Conservation (phyloP, 2,797 vertebrate genomes). For the Rousettus madagascariensis region DNA sequence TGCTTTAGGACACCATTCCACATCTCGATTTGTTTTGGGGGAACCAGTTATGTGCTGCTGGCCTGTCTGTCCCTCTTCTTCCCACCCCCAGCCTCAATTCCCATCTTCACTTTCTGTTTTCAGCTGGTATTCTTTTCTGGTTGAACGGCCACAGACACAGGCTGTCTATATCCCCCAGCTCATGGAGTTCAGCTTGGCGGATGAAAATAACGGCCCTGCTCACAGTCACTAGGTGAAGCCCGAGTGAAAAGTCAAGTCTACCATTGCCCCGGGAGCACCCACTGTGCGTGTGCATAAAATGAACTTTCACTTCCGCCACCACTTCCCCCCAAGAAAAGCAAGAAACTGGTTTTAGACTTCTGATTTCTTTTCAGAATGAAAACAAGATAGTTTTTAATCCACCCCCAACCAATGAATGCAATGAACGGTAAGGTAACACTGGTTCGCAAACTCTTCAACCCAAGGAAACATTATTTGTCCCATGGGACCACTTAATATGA, state of each 20-base stretch:
- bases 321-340: slow-evolving; percentile 43
- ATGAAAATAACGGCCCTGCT: slow-evolving; percentile 46
- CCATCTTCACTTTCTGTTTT: slow-evolving; percentile 62
- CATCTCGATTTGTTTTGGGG: background rate
- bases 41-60: background rate
- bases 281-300: background rate
- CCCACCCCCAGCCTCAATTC: background rate
- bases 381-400: slow-evolving; percentile 34
- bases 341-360: slow-evolving; percentile 25
- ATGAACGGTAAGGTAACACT: background rate
- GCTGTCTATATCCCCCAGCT: slow-evolving; percentile 33
- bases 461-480: background rate
- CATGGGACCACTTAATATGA: background rate
- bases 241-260: slow-evolving; percentile 18
- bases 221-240: background rate
- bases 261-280: background rate
- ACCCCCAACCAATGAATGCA: background rate
- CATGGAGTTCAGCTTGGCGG: slow-evolving; percentile 32
- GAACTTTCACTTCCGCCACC: background rate
- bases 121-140: slow-evolving; percentile 71
- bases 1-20: background rate
- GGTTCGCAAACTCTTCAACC: slow-evolving; percentile 21
- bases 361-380: slow-evolving; percentile 51
- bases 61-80: background rate
- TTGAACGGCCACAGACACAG: slow-evolving; percentile 73